phyloP scores from a whole-genome alignment of 30 jellyfish, hydroid and myxozoan genomes.

The Aurelia sp. region DNA sequence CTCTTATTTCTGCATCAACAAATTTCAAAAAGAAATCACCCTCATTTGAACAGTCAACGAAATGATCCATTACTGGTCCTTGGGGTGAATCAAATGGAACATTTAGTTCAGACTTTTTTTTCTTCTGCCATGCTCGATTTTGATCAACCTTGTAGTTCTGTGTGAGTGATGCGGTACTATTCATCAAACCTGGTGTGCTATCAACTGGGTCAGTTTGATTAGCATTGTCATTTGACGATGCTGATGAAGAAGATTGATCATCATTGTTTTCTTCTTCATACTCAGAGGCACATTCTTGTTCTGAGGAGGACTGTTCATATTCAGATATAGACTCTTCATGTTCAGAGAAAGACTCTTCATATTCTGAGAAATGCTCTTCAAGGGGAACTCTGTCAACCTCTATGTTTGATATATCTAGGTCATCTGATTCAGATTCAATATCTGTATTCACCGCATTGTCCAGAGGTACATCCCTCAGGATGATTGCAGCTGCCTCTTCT shows the following conservation, averaged over 20 bases:
- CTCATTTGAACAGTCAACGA: no score
- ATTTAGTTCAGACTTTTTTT: no score
- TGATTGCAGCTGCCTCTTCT: no score
- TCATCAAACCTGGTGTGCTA: conserved; percentile 6
- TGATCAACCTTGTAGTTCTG: conserved; percentile 47
- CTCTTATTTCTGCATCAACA: no score
- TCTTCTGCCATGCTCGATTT: background rate
- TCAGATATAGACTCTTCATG: background rate
- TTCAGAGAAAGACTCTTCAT: conserved; percentile 5
- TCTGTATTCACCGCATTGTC: conserved; percentile 32
- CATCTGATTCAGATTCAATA: conserved; percentile 25
- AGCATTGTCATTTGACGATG: background rate
- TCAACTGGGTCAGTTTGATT: conserved; percentile 5
- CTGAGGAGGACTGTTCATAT: background rate
- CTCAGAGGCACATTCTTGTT: conserved; percentile 2
- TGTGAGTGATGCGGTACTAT: background rate
- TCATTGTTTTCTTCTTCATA: background rate
- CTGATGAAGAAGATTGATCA: conserved; percentile 10
- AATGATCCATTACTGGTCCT: no score
- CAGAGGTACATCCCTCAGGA: conserved; percentile 22
- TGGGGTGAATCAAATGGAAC: no score
- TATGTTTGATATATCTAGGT: background rate
- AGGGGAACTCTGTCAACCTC: conserved; percentile 4
- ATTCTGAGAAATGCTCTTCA: background rate
- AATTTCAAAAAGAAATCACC: no score